Percentiles rank a stretch among this genome's conserved stretches.
These are phyloP conservation scores for Eptesicus fuscus DNA, from an alignment of 2,113 vertebrate genomes.

Conservation along the genomic window DNA sequence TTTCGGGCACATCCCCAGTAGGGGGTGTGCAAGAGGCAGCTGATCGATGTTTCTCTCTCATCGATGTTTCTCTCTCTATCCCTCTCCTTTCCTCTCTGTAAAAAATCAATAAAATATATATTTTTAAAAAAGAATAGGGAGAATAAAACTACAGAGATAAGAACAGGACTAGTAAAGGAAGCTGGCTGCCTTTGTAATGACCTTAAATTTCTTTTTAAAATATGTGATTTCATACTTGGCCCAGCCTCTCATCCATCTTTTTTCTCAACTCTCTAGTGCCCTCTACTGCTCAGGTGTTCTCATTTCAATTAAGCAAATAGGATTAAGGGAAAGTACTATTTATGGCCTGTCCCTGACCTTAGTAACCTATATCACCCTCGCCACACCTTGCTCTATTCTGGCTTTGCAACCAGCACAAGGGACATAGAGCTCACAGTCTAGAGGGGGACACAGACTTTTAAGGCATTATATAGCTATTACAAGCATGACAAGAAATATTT, in stretches of 20 bases:
- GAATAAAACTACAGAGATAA: neutral
- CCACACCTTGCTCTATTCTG: neutral
- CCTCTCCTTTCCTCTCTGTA: too few species aligned
- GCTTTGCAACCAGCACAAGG: neutral
- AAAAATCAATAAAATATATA: too few species aligned
- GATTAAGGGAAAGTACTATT: neutral
- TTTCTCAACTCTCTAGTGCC: neutral
- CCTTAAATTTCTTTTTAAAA: constrained; percentile 35
- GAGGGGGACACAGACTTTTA: neutral
- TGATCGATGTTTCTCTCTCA: too few species aligned
- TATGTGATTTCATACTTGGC: neutral
- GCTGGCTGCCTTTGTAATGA: neutral
- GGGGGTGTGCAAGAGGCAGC: too few species aligned
- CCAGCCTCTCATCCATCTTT: neutral
- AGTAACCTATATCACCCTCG: neutral
- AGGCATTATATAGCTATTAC: neutral
- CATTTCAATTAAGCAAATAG: neutral
- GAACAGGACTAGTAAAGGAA: neutral
- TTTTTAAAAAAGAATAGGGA: neutral
- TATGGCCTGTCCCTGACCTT: neutral
- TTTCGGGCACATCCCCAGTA: too few species aligned
- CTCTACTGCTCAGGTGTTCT: constrained; percentile 34
- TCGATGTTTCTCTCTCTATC: too few species aligned
- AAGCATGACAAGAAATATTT: neutral
- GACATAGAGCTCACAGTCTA: neutral